Conservation (phyloP, 2,888 invertebrate species). For the Acrocera orbiculus region DNA sequence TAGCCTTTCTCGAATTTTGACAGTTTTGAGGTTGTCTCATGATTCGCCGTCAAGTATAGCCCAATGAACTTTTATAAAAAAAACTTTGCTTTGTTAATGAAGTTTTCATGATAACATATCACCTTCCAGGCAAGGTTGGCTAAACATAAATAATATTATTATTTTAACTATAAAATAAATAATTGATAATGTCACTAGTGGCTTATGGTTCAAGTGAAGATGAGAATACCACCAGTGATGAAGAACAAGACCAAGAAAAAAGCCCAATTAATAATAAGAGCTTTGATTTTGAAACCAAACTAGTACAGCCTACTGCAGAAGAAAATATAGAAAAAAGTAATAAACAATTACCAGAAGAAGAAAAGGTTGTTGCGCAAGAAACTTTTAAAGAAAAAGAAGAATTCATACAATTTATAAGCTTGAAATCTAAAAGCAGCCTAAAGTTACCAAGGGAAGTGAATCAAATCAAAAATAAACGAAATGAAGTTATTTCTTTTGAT, state of each 20-base stretch:
- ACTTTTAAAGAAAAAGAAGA: not conserved
- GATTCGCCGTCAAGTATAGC: too few species aligned
- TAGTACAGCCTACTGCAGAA: constrained; percentile 16
- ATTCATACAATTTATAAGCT: not conserved
- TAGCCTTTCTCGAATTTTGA: too few species aligned
- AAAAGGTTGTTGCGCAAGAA: constrained; percentile 12
- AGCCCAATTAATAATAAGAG: constrained; percentile 13
- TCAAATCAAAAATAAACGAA: not conserved
- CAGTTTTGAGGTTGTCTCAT: too few species aligned
- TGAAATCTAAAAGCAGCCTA: not conserved
- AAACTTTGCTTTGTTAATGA: too few species aligned
- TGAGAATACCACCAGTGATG: constrained; percentile 17
- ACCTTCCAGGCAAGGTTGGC: too few species aligned
- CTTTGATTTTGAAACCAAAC: not conserved
- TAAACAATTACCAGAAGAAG: constrained; percentile 20
- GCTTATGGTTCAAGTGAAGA: constrained; percentile 37
- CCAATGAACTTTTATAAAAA: too few species aligned
- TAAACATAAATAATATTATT: too few species aligned
- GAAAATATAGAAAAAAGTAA: constrained; percentile 22
- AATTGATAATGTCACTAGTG: constrained; percentile 38
- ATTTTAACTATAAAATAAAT: not conserved
- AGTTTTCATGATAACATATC: too few species aligned
- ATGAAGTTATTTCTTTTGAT: constrained; percentile 16
- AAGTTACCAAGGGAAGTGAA: not conserved
- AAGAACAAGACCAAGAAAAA: not conserved